These are phyloP conservation scores for Apodemia mormo DNA, from an alignment of 2,888 invertebrate genomes.

Conservation along the genomic window DNA sequence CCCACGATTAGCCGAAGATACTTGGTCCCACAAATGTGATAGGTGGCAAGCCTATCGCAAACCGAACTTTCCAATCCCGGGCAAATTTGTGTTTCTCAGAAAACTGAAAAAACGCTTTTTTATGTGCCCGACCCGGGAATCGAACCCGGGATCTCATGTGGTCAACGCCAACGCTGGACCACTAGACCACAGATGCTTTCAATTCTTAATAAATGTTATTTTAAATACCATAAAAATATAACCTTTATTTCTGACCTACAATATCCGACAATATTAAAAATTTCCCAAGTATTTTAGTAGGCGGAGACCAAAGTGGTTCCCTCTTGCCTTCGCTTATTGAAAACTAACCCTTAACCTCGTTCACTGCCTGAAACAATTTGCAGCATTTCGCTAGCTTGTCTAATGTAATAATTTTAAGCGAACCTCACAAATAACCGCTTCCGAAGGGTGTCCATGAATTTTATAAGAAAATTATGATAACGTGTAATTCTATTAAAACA, in stretches of 20 bases:
- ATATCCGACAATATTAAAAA: neutral
- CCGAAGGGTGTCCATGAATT: neutral
- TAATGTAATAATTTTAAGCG: constrained; percentile 23
- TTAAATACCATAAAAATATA: neutral
- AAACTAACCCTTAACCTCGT: constrained; percentile 24
- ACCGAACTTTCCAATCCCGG: too few species aligned
- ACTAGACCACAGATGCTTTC: too few species aligned
- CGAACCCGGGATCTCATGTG: too few species aligned
- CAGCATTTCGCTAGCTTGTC: constrained; percentile 22
- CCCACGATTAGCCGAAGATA: too few species aligned
- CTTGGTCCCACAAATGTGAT: too few species aligned
- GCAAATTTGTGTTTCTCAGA: too few species aligned
- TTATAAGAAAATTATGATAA: neutral
- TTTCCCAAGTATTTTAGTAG: neutral
- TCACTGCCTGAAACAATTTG: constrained; percentile 21
- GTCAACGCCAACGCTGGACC: too few species aligned
- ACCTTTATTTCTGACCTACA: neutral
- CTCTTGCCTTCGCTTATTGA: constrained; percentile 20
- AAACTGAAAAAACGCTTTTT: too few species aligned
- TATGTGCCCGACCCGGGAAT: too few species aligned
- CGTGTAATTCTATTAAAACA: neutral
- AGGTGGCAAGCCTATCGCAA: too few species aligned
- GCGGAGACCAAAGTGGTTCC: neutral
- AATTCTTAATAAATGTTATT: neutral
- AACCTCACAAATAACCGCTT: constrained; percentile 10